phyloP scores from a whole-genome alignment of 2,888 invertebrate genomes.

The Patella depressa region DNA sequence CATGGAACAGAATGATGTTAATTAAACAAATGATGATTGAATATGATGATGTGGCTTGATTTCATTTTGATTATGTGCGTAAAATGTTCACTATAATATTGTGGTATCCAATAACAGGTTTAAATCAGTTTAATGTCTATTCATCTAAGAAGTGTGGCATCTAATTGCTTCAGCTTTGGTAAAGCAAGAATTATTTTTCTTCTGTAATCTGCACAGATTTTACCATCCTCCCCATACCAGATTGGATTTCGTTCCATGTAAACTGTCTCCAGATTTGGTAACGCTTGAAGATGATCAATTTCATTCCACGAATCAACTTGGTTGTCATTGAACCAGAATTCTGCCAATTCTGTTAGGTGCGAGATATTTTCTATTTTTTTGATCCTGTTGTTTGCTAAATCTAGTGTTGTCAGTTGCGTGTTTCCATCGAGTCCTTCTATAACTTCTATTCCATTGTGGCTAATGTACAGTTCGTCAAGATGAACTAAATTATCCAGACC shows the following conservation, averaged over 20 bases:
- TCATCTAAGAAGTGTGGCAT: slow-evolving; percentile 80
- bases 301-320: slow-evolving; percentile 87
- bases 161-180: slow-evolving; percentile 91
- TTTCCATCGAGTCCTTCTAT: slow-evolving; percentile 79
- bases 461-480: slow-evolving; percentile 90
- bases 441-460: slow-evolving; percentile 88
- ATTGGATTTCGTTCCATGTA: slow-evolving; percentile 96
- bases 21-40: too few relatives aligned
- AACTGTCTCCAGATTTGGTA: slow-evolving; percentile 78
- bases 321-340: slow-evolving; percentile 97
- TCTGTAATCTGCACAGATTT: slow-evolving; percentile 85
- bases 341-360: slow-evolving; percentile 85
- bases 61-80: too few relatives aligned
- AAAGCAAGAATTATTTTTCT: slow-evolving; percentile 90
- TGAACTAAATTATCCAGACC: slow-evolving; percentile 82
- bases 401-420: slow-evolving; percentile 83
- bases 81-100: too few relatives aligned
- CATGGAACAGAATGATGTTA: too few relatives aligned
- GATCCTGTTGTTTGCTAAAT: slow-evolving; percentile 90
- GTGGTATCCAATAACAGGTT: too few relatives aligned
- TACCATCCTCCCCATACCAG: slow-evolving; percentile 72
- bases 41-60: too few relatives aligned
- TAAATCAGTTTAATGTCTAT: background rate
- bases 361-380: slow-evolving; percentile 83
- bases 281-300: slow-evolving; percentile 79